Evolutionary conservation across 2,888 invertebrate genomes (phyloP), one percentile per base, ranked within the genome.

Genomic region (Geotrupes spiniger): DNA sequence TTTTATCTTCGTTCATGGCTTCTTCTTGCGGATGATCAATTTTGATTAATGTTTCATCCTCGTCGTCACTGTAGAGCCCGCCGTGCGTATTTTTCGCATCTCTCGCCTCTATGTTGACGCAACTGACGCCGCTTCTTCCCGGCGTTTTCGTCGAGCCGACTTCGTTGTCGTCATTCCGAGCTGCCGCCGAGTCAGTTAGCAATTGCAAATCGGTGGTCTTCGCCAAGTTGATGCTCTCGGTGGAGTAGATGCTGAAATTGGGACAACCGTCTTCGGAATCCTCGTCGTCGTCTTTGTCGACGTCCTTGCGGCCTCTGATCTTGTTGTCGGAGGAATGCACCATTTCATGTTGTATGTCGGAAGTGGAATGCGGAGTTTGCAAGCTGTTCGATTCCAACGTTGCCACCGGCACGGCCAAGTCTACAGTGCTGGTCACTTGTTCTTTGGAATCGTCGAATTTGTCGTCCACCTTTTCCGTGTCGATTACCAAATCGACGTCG

Each of bases 231-330:
- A 89, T 85, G 51, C 89, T 89, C 60, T 87, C 83, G 5, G 86
- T 84, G 0, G 91, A 91, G 72, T 91, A 91, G 56, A 91, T 87
- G 8, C 87, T 87, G 69, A 89, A 89, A 70, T 91, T 91, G 2
- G 91, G 91, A 70, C 90, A 91, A 60, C 86, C 87, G 1, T 86
- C 85, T 51, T 79, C 77, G 1, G 75, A 75, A 49, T 75, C 75
- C 44, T 81, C 82, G 11, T 79, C 79, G n/a, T 77, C 76, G 2
- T 77, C 71, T 8, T 72, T 71, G 8, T 47, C 46, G 12, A 47
- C 47, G 2, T 74, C 74, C 45, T 81, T 82, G n/a, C 79, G 78
- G 50, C 48, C 69, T 67, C 40, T 70, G 69, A 11, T 70, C 62
- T 21, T 45, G 15, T 33, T 39, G 12, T 57, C 61, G 2, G 66